These are phyloP conservation scores for Progne subis DNA, from an alignment of 2,113 vertebrate species.

Conservation along the genomic window DNA sequence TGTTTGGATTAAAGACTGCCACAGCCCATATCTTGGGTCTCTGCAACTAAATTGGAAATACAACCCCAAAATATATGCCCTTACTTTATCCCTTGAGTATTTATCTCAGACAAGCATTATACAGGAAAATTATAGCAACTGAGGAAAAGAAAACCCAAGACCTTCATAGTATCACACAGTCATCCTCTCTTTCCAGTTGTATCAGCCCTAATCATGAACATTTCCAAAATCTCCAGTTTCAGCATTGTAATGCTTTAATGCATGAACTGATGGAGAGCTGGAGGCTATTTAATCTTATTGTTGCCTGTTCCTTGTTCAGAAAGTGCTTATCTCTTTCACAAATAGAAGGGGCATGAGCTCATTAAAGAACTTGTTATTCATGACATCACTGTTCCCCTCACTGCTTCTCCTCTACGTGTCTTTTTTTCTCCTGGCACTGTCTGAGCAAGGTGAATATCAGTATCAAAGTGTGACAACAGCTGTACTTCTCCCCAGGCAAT, in stretches of 20 bases:
- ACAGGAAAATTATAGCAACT: background rate
- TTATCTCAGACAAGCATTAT: background rate
- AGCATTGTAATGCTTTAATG: background rate
- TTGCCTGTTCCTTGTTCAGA: constrained; percentile 3
- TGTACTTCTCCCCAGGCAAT: background rate
- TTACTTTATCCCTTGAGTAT: background rate
- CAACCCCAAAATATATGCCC: background rate
- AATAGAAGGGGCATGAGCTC: constrained; percentile 31
- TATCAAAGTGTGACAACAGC: background rate
- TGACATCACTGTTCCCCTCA: background rate
- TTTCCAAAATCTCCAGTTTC: background rate
- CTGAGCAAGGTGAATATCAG: background rate
- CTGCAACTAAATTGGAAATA: background rate
- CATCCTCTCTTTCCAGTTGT: background rate
- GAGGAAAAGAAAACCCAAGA: background rate
- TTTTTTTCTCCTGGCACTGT: background rate
- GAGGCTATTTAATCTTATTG: constrained; percentile 28
- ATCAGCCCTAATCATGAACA: background rate
- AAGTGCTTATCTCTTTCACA: constrained; percentile 14
- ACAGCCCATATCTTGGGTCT: background rate
- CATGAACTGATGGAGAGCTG: background rate
- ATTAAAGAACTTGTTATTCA: background rate
- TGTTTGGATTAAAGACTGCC: background rate
- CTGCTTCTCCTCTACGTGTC: background rate
- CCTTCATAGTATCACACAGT: background rate